Evolutionary conservation across 2,113 vertebrate species (phyloP).

Genomic region (Strix aluco): DNA sequence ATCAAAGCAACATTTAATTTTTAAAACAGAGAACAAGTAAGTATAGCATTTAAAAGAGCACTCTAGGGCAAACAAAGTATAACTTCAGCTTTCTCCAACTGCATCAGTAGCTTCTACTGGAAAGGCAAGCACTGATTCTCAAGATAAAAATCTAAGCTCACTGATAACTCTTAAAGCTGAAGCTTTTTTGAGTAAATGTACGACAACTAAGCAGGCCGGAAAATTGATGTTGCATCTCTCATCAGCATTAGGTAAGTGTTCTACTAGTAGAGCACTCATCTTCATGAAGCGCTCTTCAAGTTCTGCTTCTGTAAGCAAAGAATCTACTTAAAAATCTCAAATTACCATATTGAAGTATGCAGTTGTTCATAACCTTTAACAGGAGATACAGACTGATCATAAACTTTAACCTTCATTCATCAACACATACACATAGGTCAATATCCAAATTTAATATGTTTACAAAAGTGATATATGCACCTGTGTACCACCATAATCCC

Average conservation of each 20-base stretch:
- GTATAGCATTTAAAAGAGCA: background rate
- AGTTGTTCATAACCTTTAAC: background rate
- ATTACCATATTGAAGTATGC: background rate
- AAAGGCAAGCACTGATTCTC: background rate
- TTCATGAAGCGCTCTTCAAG: background rate
- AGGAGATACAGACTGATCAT: background rate
- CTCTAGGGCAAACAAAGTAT: background rate
- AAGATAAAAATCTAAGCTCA: background rate
- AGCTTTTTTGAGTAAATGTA: background rate
- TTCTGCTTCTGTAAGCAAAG: background rate
- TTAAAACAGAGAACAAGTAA: background rate
- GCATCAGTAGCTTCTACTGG: background rate
- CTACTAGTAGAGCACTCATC: background rate
- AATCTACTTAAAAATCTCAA: background rate
- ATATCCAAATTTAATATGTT: background rate
- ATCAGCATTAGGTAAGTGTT: background rate
- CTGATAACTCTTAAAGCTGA: background rate
- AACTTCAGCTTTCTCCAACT: background rate
- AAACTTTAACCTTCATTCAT: background rate
- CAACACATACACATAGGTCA: background rate
- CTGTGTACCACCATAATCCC: background rate
- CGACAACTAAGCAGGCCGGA: background rate
- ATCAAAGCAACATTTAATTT: conserved; percentile 1
- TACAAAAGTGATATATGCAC: background rate
- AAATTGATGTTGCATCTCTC: background rate